Percentiles rank a stretch among this genome's conserved stretches.
Conservation (phyloP, 2,797 vertebrate species). For the Falco biarmicus region DNA sequence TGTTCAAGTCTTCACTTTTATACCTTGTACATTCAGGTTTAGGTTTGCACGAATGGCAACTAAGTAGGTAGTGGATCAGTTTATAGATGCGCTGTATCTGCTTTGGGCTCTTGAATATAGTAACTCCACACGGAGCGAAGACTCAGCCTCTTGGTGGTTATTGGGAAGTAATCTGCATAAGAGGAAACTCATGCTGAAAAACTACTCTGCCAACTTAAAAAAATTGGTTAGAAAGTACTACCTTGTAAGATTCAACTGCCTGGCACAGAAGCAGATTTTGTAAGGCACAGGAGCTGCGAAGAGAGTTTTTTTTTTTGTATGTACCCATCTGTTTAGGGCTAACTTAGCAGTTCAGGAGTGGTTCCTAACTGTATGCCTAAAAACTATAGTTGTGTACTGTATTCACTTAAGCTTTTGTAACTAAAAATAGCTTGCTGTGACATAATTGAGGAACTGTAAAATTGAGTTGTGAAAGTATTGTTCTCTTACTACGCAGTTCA, state of each 20-base stretch:
- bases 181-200: background rate
- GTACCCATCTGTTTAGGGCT: background rate
- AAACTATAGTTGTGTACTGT: background rate
- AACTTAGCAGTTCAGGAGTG: background rate
- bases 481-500: background rate
- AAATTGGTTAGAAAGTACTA: background rate
- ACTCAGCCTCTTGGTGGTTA: background rate
- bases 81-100: background rate
- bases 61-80: background rate
- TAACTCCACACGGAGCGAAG: background rate
- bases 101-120: background rate
- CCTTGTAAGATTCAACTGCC: background rate
- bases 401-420: background rate
- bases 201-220: background rate
- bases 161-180: background rate
- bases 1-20: background rate
- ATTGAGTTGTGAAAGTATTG: background rate
- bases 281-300: background rate
- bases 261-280: background rate
- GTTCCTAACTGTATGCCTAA: background rate
- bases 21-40: fast-evolving
- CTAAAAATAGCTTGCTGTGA: background rate
- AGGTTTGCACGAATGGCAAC: background rate
- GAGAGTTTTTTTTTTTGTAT: background rate
- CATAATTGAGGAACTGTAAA: background rate